Percentiles rank a stretch among this genome's conserved stretches.
phyloP scores from a whole-genome alignment of 2,797 vertebrate species.

The Leucoraja ocellata region DNA sequence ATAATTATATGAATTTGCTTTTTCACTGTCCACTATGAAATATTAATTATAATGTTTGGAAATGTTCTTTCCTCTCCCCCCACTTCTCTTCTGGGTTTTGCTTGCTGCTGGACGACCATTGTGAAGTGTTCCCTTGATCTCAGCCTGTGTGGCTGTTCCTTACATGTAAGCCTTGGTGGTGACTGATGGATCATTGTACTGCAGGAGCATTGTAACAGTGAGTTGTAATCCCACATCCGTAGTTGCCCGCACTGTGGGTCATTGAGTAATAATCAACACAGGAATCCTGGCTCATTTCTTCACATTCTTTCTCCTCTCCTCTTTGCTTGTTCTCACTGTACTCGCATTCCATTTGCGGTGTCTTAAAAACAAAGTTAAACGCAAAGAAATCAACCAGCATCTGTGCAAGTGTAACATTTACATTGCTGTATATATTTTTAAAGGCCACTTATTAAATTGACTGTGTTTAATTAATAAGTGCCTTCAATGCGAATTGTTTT shows the following conservation, averaged over 20 bases:
- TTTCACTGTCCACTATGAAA: background rate
- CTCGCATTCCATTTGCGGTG: background rate
- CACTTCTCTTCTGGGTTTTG: background rate
- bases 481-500: background rate
- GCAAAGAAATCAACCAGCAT: background rate
- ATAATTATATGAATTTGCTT: background rate
- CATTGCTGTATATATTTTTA: background rate
- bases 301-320: background rate
- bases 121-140: background rate
- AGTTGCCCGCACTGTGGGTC: background rate
- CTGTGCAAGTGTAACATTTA: background rate
- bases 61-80: background rate
- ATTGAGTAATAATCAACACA: background rate
- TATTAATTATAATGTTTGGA: background rate
- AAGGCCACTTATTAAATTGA: background rate
- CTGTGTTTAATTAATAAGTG: background rate
- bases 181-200: background rate
- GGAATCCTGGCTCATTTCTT: background rate
- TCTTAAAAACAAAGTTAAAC: background rate
- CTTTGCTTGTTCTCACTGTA: background rate
- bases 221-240: background rate
- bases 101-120: background rate
- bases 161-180: background rate
- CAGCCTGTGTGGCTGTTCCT: background rate
- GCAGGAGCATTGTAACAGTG: background rate